Evolutionary conservation across 2,888 invertebrate species (phyloP), one percentile per base, ranked within the genome.

Genomic region (Dicyrtomina minuta): DNA sequence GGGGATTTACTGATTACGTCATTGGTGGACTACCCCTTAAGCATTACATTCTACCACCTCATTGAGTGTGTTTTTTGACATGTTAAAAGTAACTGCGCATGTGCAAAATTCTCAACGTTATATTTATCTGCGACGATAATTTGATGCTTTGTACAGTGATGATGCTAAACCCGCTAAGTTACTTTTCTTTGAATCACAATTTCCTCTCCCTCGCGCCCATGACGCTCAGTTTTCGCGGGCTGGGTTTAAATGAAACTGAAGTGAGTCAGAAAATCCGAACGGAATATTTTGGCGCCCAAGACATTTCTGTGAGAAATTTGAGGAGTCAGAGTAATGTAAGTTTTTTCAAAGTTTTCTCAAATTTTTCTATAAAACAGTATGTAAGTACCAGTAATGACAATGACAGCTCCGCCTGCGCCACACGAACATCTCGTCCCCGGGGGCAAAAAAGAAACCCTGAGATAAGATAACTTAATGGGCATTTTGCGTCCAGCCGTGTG

Each of bases 131-230:
- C n/a, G 44, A n/a, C n/a, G n/a, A n/a, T n/a, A n/a, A n/a, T n/a
- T n/a, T n/a, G n/a, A n/a, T n/a, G n/a, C n/a, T 56, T 26, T 22
- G 13, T 17, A 10, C 41, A 65, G 65, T 65, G 22, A 65, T 65
- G 65, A 53, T 65, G 51, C 27, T 65, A 3, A 53, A 49, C 20
- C 65, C 65, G 12, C 10, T 65, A 41, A 41, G 53, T 41, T 65
- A 24, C 27, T 65, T 22, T 24, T 53, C 55, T 2, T 65, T 53
- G 15, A 53, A 65, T 49, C 65, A 53, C 27, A 65, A 65, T 41
- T 65, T 65, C 22, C 26, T 53, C 10, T 17, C 12, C 1, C 20
- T 65, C 33, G 65, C 65, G 17, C 65, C 65, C 5, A 49, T 65
- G 53, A 65, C 65, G 4, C 26, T 65, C n/a, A 12, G 22, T n/a